Percentiles rank a stretch among this genome's conserved stretches.
These are phyloP conservation scores for Nipponacmea schrenckii DNA, from an alignment of 2,888 invertebrate genomes.

Conservation along the genomic window DNA sequence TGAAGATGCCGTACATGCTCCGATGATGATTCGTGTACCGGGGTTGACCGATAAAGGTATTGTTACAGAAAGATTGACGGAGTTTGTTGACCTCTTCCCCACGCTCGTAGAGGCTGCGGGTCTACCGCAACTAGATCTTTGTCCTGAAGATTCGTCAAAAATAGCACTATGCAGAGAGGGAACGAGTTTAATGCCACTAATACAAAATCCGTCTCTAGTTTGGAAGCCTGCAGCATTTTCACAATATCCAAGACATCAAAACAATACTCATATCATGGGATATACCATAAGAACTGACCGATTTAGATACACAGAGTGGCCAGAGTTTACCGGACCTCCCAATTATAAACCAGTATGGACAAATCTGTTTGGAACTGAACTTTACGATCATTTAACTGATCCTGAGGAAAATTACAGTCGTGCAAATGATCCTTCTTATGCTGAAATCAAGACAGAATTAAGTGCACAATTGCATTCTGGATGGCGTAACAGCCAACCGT, in stretches of 20 bases:
- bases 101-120: slow-evolving; percentile 50
- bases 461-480: slow-evolving; percentile 37
- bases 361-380: slow-evolving; percentile 26
- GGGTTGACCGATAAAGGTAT: slow-evolving; percentile 36
- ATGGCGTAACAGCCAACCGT: slow-evolving; percentile 34
- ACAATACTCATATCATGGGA: slow-evolving; percentile 32
- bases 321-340: slow-evolving; percentile 25
- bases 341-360: slow-evolving; percentile 33
- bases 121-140: slow-evolving; percentile 28
- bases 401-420: slow-evolving; percentile 39
- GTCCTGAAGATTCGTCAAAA: slow-evolving; percentile 35
- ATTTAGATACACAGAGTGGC: slow-evolving; percentile 49
- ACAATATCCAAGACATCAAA: slow-evolving; percentile 19
- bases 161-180: slow-evolving; percentile 42
- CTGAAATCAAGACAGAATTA: no score
- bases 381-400: slow-evolving; percentile 36
- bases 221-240: slow-evolving; percentile 26
- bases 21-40: slow-evolving; percentile 44
- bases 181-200: slow-evolving; percentile 38
- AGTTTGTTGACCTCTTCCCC: slow-evolving; percentile 51
- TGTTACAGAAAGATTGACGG: slow-evolving; percentile 41
- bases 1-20: slow-evolving; percentile 46
- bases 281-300: slow-evolving; percentile 41
- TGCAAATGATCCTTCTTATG: slow-evolving; percentile 54
- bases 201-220: slow-evolving; percentile 21